Base-by-base conservation (phyloP, 2,113 vertebrate species). In the Labeo catla region DNA sequence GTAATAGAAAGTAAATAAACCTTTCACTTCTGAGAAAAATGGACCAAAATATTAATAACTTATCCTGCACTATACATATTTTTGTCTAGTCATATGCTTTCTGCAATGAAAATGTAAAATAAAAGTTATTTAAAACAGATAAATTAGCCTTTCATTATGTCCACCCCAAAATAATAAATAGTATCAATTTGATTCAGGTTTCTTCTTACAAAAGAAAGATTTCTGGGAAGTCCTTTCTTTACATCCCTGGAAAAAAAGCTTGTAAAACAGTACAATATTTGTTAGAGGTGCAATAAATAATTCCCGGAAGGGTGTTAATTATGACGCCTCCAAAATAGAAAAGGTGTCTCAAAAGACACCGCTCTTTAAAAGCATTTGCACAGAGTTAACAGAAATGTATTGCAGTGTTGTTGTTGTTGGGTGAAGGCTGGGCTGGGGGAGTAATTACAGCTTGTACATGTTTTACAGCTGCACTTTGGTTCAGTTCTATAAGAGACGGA, bases 401-500 rank as follows among this genome's bases (percentile, higher is more conserved):
- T 8, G 16, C 19, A 59, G 34, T 79, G 76, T 21, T 47, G 36
- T 80, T 54, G 74, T 36, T 81, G 78, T 65, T 81, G 36, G 43
- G 39, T 28, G 21, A 8, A 28, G n/a, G 43, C 39, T 76, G 45
- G 6, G 43, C 21, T 49, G 72, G n/a, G 13, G 72, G 43, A 76
- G 72, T 66, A 81, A 66, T 81, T 49, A 49, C 59, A 34, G 79
- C 61, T 66, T 28, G n/a, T 34, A 28, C 21, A 65, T 23, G 76
- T 57, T 78, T 78, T 78, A 78, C 34, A 78, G 76, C 76, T 57
- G 50, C 65, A 68, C 65, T 68, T 68, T 68, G 65, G 65, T 68
- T 68, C 76, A 57, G 28, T 39, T 54, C 3, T 34, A 28, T 16
- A 76, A 81, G n/a, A 65, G 6, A 45, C 13, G 59, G 45, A 81